phyloP scores from a whole-genome alignment of 2,888 invertebrate genomes.

The Operophtera brumata region DNA sequence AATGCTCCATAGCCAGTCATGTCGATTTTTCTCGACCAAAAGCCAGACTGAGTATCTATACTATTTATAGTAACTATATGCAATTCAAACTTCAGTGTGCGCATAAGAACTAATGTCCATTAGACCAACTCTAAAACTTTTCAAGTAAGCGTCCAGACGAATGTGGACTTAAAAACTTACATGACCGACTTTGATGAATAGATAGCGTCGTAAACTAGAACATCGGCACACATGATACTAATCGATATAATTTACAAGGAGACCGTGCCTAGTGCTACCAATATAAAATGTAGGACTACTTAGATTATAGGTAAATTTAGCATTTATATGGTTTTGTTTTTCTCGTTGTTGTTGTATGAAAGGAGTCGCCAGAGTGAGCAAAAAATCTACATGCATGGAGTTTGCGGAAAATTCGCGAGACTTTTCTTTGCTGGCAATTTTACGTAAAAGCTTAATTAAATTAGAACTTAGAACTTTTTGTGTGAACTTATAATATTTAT shows the following conservation, averaged over 20 bases:
- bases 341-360: slow-evolving; percentile 8
- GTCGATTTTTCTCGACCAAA: no score
- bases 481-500: no score
- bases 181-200: slow-evolving; percentile 38
- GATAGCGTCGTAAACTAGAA: slow-evolving; percentile 31
- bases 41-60: no score
- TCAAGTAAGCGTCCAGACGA: slow-evolving; percentile 14
- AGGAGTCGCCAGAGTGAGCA: background rate
- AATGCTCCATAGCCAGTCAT: no score
- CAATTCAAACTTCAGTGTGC: slow-evolving; percentile 7
- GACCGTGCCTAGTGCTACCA: slow-evolving; percentile 22
- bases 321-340: slow-evolving; percentile 5
- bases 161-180: slow-evolving; percentile 33
- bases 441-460: background rate
- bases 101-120: slow-evolving; percentile 15
- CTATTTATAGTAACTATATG: background rate
- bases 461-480: no score
- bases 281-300: slow-evolving; percentile 6
- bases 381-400: slow-evolving; percentile 4
- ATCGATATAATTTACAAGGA: slow-evolving; percentile 28
- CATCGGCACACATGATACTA: slow-evolving; percentile 32
- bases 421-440: background rate
- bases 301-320: slow-evolving; percentile 16
- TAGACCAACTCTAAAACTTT: slow-evolving; percentile 15
- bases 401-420: background rate